phyloP scores from a whole-genome alignment of 2,888 invertebrate species.

The Cabera pusaria region DNA sequence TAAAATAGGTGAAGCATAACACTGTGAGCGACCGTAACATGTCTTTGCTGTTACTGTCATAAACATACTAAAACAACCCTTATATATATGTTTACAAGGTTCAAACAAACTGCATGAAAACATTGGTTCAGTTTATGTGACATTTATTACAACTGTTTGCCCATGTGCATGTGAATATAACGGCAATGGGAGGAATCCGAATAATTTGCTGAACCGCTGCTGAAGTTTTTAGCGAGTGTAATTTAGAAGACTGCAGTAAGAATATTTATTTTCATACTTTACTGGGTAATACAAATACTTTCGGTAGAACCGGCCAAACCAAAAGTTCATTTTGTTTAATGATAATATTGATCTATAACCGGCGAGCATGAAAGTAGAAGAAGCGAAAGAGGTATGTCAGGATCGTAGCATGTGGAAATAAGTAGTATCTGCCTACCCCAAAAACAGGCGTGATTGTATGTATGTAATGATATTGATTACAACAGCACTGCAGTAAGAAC shows the following conservation, averaged over 20 bases:
- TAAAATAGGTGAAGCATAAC: conserved; percentile 61
- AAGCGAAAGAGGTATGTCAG: no score
- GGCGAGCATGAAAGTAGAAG: no score
- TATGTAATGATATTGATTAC: no score
- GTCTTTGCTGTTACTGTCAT: conserved; percentile 32
- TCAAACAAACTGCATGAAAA: conserved; percentile 8
- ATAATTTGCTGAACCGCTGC: conserved; percentile 18
- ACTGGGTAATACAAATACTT: conserved; percentile 2
- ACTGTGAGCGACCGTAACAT: conserved; percentile 51
- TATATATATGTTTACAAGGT: conserved; percentile 23
- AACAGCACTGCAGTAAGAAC: no score
- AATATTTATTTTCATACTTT: conserved; percentile 1
- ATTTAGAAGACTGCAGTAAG: not conserved
- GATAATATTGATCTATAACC: no score
- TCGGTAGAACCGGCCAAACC: no score
- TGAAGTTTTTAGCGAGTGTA: conserved; percentile 5
- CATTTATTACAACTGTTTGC: conserved; percentile 47
- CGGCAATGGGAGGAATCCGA: conserved; percentile 28
- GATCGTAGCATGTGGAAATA: no score
- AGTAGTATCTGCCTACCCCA: no score
- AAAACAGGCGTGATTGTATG: no score
- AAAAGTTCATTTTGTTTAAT: no score
- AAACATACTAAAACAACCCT: conserved; percentile 26
- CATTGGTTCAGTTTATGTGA: conserved; percentile 35
- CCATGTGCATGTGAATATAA: conserved; percentile 35